A percentile compares a stretch with the other conserved stretches of the same genome.
Evolutionary conservation across 2,113 vertebrate species (phyloP).

Genomic region (Spheniscus mendiculus): DNA sequence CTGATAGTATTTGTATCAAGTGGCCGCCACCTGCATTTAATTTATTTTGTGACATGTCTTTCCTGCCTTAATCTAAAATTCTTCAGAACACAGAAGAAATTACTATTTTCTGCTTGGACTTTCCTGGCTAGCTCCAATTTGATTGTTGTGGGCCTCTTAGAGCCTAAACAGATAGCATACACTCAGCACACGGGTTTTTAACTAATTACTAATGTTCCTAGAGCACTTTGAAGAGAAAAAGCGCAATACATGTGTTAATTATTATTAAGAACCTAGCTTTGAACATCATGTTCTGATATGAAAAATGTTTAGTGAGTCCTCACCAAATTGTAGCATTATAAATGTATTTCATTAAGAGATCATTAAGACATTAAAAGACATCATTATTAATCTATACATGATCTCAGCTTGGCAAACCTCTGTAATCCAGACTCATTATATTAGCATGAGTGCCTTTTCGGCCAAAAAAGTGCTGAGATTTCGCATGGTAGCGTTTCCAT

Average conservation of each 20-base stretch:
- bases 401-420: slow-evolving; percentile 64
- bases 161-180: slow-evolving; percentile 50
- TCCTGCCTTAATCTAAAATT: slow-evolving; percentile 47
- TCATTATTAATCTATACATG: slow-evolving; percentile 63
- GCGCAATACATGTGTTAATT: slow-evolving; percentile 44
- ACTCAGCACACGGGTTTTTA: neutral
- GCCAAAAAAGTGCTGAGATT: slow-evolving; percentile 60
- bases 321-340: slow-evolving; percentile 52
- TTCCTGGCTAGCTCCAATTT: slow-evolving; percentile 23
- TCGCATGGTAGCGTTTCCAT: slow-evolving; percentile 67
- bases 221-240: slow-evolving; percentile 61
- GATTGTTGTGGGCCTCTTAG: slow-evolving; percentile 44
- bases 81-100: slow-evolving; percentile 28
- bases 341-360: slow-evolving; percentile 64
- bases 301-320: slow-evolving; percentile 43
- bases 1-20: slow-evolving; percentile 10
- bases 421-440: slow-evolving; percentile 53
- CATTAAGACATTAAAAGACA: slow-evolving; percentile 61
- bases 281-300: slow-evolving; percentile 50
- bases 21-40: slow-evolving; percentile 51
- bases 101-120: slow-evolving; percentile 38
- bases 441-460: slow-evolving; percentile 27
- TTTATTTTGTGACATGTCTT: slow-evolving; percentile 37
- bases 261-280: slow-evolving; percentile 59
- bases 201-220: slow-evolving; percentile 51